A percentile compares a stretch with the other conserved stretches of the same genome.
phyloP scores from a whole-genome alignment of 2,888 invertebrate species.

The Drosophila austrosaltans region DNA sequence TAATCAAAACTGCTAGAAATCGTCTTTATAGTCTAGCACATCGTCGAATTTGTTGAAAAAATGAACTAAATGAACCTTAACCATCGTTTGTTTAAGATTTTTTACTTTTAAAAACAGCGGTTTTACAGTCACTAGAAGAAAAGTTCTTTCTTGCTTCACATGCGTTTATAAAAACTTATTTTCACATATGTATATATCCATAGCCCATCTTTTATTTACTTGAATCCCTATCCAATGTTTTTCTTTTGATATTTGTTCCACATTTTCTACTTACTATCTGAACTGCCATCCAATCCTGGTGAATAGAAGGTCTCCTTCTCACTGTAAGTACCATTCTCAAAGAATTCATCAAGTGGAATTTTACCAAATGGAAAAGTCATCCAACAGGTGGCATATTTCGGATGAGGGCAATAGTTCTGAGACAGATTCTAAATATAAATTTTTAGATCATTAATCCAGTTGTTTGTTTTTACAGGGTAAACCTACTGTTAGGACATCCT shows the following conservation, averaged over 20 bases:
- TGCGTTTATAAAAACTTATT: too few species aligned
- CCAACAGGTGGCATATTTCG: constrained; percentile 85
- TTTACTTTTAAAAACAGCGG: too few species aligned
- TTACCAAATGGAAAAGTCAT: constrained; percentile 85
- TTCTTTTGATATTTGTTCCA: background rate
- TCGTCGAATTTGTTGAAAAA: too few species aligned
- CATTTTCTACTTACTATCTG: constrained; percentile 83
- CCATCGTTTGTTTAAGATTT: too few species aligned
- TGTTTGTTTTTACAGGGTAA: background rate
- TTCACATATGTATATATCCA: too few species aligned
- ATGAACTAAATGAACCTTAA: too few species aligned
- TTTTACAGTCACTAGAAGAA: too few species aligned
- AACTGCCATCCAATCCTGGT: constrained; percentile 85
- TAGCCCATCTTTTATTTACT: too few species aligned
- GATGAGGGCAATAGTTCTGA: constrained; percentile 81
- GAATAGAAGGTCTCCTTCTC: constrained; percentile 84
- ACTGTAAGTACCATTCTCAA: constrained; percentile 86
- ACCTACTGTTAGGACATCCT: constrained; percentile 85
- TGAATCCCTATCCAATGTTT: background rate
- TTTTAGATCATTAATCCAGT: background rate
- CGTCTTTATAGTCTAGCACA: too few species aligned
- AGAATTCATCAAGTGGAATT: constrained; percentile 85
- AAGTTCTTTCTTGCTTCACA: too few species aligned
- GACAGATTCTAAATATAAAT: constrained; percentile 53
- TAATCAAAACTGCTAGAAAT: too few species aligned